These are phyloP conservation scores for Pristis pectinata DNA, from an alignment of 2,797 vertebrate species.

Conservation along the genomic window DNA sequence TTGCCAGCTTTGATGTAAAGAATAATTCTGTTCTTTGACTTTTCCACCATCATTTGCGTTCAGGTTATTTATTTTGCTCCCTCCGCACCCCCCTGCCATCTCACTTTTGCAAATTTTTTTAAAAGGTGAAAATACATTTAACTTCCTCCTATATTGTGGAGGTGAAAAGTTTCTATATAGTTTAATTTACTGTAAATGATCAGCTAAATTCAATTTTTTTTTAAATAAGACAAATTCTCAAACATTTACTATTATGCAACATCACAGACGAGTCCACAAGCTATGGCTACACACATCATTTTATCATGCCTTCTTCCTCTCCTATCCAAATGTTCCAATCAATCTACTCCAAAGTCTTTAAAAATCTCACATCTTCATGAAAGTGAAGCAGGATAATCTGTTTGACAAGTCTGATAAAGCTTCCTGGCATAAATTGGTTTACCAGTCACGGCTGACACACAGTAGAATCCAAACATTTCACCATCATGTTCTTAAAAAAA, in stretches of 20 bases:
- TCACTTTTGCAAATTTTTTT: not conserved
- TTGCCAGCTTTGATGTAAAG: not conserved
- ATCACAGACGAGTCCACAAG: not conserved
- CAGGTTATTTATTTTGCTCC: not conserved
- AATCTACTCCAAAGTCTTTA: not conserved
- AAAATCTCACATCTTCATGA: not conserved
- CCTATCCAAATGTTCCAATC: not conserved
- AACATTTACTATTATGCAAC: not conserved
- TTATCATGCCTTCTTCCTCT: not conserved
- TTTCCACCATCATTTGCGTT: not conserved
- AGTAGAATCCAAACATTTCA: not conserved
- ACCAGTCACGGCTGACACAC: not conserved
- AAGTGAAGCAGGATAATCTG: not conserved
- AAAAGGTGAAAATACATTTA: not conserved
- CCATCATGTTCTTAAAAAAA: not conserved
- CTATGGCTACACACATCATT: not conserved
- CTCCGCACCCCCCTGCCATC: no score
- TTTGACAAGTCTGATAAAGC: not conserved
- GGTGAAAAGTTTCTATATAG: not conserved
- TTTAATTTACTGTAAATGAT: not conserved
- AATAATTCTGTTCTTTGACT: not conserved
- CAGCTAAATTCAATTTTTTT: not conserved
- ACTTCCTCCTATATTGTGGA: not conserved
- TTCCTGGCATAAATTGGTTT: not conserved
- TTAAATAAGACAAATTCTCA: not conserved